Base-by-base conservation (phyloP, 2,797 vertebrate species). In the Parauchenoglanis punctatus region DNA sequence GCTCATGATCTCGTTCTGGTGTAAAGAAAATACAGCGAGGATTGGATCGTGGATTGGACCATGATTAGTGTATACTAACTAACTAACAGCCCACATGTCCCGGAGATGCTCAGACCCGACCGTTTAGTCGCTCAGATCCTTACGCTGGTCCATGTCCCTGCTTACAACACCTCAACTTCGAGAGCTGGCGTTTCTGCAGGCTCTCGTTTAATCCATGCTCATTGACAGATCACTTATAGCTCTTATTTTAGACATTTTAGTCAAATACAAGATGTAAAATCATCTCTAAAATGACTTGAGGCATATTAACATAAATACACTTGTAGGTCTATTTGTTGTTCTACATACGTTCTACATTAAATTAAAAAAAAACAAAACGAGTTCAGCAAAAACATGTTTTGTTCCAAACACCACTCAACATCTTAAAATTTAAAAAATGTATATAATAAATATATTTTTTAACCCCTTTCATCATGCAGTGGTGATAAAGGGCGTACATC, bases 1-100 rank as follows among this genome's bases (percentile, higher is more conserved):
- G 25, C 98, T 99, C 98, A 99, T 99, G 54, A 91, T 96, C 91
- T 90, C 92, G 92, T 8, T 52, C 87, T 88, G 78, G 13, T 35
- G 91, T 92, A 89, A 93, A 92, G 92, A 89, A 90, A 93, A 93
- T 89, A 46, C 4, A 40, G 15, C 1, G 25, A 84, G 0, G 15
- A 44, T 67, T 11, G 25, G 35, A 40, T 61, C 0, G 56, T 59
- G 20, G 5, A 20, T 59, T 17, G 7, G 18, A 18, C 56, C 52
- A 54, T 20, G 18, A 58, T 58, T 6, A 58, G 18, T 58, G 0
- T 20, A 58, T 20, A 58, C 17, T 20, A 20, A 58, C 18, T 6
- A 58, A 58, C 56, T 5, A n/a, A 65, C 25, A 28, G 8, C 61
- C 10, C 3, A 65, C 61, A 12, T 0, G 25, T n/a, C 13, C 12